These are phyloP conservation scores for Callitettix versicolor DNA, from an alignment of 1,140 invertebrate genomes.

Conservation along the genomic window DNA sequence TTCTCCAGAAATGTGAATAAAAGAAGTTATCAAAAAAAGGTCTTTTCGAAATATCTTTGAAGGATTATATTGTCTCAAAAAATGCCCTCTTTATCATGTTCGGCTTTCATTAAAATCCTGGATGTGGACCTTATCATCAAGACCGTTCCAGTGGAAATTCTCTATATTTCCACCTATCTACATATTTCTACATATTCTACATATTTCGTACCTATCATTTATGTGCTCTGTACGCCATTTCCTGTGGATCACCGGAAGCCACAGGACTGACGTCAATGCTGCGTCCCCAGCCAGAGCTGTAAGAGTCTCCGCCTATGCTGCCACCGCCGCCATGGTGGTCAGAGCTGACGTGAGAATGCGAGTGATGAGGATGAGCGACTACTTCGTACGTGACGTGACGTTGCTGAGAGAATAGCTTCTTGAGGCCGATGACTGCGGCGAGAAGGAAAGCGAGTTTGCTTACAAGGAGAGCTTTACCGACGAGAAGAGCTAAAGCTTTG, in stretches of 20 bases:
- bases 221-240: slow-evolving; percentile 53
- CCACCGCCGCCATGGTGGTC: slow-evolving; percentile 36
- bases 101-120: too few relatives aligned
- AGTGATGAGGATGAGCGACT: slow-evolving; percentile 52
- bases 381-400: slow-evolving; percentile 67
- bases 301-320: slow-evolving; percentile 32
- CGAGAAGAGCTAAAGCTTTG: slow-evolving; percentile 66
- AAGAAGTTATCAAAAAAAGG: too few relatives aligned
- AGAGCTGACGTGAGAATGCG: slow-evolving; percentile 35
- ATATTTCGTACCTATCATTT: too few relatives aligned
- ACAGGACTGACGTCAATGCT: slow-evolving; percentile 37
- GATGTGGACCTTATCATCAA: too few relatives aligned
- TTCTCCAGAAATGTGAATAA: too few relatives aligned
- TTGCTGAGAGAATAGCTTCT: slow-evolving; percentile 63
- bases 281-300: slow-evolving; percentile 43
- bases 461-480: slow-evolving; percentile 70
- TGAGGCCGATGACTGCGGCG: slow-evolving; percentile 66
- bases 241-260: slow-evolving; percentile 41
- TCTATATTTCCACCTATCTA: too few relatives aligned
- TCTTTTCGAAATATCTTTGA: too few relatives aligned
- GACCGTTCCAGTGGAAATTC: too few relatives aligned
- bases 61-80: too few relatives aligned
- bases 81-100: too few relatives aligned
- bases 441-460: slow-evolving; percentile 70
- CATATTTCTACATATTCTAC: too few relatives aligned